Base-by-base conservation (phyloP, 2,113 vertebrate species). In the Penelope pileata region DNA sequence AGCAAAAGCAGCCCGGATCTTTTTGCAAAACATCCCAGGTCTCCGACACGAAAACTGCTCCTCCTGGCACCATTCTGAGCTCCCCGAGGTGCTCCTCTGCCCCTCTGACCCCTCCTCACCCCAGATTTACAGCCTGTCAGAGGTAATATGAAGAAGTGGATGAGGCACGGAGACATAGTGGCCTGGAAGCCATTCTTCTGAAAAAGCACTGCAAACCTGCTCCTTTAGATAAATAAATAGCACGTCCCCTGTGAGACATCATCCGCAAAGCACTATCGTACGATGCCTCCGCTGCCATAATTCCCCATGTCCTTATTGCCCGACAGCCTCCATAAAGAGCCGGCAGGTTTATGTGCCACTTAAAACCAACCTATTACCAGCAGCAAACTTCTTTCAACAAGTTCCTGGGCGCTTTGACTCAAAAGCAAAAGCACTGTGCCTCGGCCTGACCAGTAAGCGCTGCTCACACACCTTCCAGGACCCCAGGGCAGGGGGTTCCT, bases 261-360 rank as follows among this genome's bases (percentile, higher is more conserved):
- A 81, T 40, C 75, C 48, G 84, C 93, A 74, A 58, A 96, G 95
- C 94, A 83, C 87, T 58, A 22, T 73, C 54, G 50, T 34, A 68
- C 47, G 3, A 30, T 79, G 84, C 67, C 93, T 63, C 68, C 5
- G 7, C 82, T 45, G 79, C 56, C 77, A 56, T 96, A 90, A 96
- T 60, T 97, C 87, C 93, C 96, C 70, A 9, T 56, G 95, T 96
- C 96, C 96, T 96, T 77, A 93, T 77, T 94, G 94, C 96, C 96
- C 79, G 94, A 97, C 90, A 97, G 96, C 90, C 73, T 32, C 96
- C 83, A 94, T 79, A 93, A 96, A 96, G 90, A 83, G 93, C 70
- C 32, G 27, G 88, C 91, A 95, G 94, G 88, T 96, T 96, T 94
- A 96, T 92, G 87, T 64, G 95, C 92, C 75, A 90, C 93, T 96